Evolutionary conservation across 2,888 invertebrate species (phyloP), one percentile per base, ranked within the genome.

Genomic region (Macaria liturata): DNA sequence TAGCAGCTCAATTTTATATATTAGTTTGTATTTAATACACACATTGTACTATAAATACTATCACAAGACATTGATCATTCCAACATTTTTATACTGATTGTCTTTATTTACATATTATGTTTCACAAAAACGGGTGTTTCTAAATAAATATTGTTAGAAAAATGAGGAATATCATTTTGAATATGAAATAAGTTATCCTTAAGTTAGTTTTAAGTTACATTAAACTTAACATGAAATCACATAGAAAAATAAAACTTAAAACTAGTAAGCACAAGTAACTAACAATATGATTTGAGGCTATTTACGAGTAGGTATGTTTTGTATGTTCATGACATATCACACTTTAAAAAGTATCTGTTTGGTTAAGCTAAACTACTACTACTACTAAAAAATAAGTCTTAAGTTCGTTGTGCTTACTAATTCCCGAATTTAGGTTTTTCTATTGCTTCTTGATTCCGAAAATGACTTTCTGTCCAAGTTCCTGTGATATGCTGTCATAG

Each of bases 391-490:
- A 20, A 40, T 40, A 9, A 40, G 3, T 3, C 8, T 9, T 32
- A 9, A n/a, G 6, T 9, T 4, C 9, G 7, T 6, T 42, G 31
- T 46, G 9, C 3, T 32, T 42, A 48, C 9, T 20, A 9, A 20
- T 20, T 20, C 20, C 20, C 20, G 20, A 20, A 20, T 20, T 20
- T 37, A 37, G 4, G 34, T 37, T 37, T 37, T 37, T 37, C 39
- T 57, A 53, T 32, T 57, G 44, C 4, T 52, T 45, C 30, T 42
- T 58, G 6, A 58, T 45, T 7, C 57, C 60, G 9, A 55, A 58
- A 45, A 63, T 45, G 6, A 63, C 50, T 48, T 49, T 57, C 32
- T 60, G 49, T 3, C 60, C 63, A 32, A 63, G 39, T 32, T 60
- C 57, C 34, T 60, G 50, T 7, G 63, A 63, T 32, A 63, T 50